These are phyloP conservation scores for Psittacus erithacus DNA, from an alignment of 2,113 vertebrate genomes.

Conservation along the genomic window DNA sequence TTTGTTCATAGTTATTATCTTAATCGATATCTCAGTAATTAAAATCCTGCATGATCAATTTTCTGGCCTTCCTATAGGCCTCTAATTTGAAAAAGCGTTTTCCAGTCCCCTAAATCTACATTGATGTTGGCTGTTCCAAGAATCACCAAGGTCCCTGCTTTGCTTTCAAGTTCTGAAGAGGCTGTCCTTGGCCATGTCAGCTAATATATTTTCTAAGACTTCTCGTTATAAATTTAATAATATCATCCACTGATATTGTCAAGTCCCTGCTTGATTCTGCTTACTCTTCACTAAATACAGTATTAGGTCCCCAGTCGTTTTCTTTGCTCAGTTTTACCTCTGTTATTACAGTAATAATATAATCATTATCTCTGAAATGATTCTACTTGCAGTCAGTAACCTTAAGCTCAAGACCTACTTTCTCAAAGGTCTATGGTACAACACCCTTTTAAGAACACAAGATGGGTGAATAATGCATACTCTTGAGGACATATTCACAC, in stretches of 20 bases:
- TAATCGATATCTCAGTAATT: slow-evolving; percentile 41
- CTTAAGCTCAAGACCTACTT: not conserved
- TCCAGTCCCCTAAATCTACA: not conserved
- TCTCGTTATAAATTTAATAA: slow-evolving; percentile 31
- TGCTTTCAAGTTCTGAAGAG: not conserved
- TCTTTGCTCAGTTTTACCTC: not conserved
- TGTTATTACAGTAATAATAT: slow-evolving; percentile 7
- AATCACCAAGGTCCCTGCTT: not conserved
- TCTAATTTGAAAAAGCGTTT: not conserved
- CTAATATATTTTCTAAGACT: slow-evolving; percentile 14
- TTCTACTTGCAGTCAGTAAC: not conserved
- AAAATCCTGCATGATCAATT: slow-evolving; percentile 35
- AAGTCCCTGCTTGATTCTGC: slow-evolving; percentile 1
- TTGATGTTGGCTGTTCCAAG: not conserved
- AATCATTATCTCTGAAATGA: not conserved
- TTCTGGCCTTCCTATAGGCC: not conserved
- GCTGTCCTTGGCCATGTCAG: not conserved
- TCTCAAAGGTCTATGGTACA: not conserved
- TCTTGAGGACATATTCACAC: not conserved
- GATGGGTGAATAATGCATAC: not conserved
- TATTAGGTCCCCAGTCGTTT: slow-evolving; percentile 17
- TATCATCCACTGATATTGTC: slow-evolving; percentile 8
- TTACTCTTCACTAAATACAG: slow-evolving; percentile 40
- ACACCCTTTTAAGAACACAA: not conserved
- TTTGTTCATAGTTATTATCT: slow-evolving; percentile 20